These are phyloP conservation scores for Drosophila ercepeae DNA, from an alignment of 1,140 invertebrate species.

Conservation along the genomic window DNA sequence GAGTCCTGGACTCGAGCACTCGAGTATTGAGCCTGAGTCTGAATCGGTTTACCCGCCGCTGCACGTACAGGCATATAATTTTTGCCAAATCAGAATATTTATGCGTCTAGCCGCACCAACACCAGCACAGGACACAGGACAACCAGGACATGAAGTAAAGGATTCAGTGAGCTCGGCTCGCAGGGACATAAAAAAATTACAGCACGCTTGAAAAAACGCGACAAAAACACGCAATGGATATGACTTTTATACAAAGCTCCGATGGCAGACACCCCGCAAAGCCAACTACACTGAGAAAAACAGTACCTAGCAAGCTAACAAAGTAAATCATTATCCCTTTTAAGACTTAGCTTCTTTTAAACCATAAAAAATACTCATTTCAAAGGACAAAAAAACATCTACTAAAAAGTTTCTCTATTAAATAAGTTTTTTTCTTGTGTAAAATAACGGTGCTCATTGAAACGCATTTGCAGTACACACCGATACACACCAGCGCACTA, in stretches of 20 bases:
- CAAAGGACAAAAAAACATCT: too few relatives aligned
- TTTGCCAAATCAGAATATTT: constrained; percentile 83
- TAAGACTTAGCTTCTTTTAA: too few relatives aligned
- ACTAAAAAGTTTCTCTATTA: not conserved
- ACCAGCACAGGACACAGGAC: constrained; percentile 5
- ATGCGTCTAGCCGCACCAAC: constrained; percentile 76
- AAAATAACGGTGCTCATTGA: constrained; percentile 52
- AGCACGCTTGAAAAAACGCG: constrained; percentile 77
- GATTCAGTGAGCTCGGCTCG: constrained; percentile 26
- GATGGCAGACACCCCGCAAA: constrained; percentile 16
- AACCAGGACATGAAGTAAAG: not conserved
- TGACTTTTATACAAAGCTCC: constrained; percentile 74
- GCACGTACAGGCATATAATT: constrained; percentile 80
- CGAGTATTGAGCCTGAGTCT: constrained; percentile 55
- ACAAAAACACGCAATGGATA: constrained; percentile 81
- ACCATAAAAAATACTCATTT: too few relatives aligned
- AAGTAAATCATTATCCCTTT: not conserved
- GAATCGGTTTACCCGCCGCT: constrained; percentile 29
- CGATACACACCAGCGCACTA: constrained; percentile 9
- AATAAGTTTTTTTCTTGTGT: not conserved
- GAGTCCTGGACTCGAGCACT: constrained; percentile 3
- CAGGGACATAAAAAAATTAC: constrained; percentile 71
- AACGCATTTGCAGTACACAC: constrained; percentile 61
- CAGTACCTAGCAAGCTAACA: not conserved
- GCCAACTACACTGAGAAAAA: not conserved